Percentiles rank a stretch among this genome's conserved stretches.
Evolutionary conservation across 2,113 vertebrate species (phyloP).

Genomic region (Nycticebus coucang): DNA sequence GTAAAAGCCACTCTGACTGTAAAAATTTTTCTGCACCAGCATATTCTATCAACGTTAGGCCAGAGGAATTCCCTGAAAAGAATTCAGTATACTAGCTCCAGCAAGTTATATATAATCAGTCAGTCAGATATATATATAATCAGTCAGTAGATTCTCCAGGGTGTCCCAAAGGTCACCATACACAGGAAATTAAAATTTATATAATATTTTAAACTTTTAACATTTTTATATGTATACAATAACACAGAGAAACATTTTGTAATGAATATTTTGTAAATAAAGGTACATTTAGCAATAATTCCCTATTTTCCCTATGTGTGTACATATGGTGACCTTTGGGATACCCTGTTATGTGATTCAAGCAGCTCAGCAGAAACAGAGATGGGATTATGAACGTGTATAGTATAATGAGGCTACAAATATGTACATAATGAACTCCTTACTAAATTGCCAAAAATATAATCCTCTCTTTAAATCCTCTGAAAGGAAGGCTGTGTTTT

Average conservation of each 20-base stretch:
- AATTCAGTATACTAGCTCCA: background rate
- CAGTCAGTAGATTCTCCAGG: background rate
- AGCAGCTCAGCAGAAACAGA: slow-evolving; percentile 35
- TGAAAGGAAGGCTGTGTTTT: slow-evolving; percentile 45
- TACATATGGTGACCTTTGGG: too few relatives aligned
- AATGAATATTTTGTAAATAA: too few relatives aligned
- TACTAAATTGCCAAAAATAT: slow-evolving; percentile 25
- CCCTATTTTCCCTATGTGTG: too few relatives aligned
- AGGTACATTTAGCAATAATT: too few relatives aligned
- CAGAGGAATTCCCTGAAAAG: background rate
- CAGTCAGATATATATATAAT: background rate
- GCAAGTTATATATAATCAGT: slow-evolving; percentile 19
- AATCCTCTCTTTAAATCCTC: background rate
- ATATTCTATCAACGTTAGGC: background rate
- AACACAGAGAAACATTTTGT: too few relatives aligned
- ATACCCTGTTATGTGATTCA: background rate
- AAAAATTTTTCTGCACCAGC: background rate
- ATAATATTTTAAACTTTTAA: too few relatives aligned
- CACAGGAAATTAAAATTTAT: too few relatives aligned
- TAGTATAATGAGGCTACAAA: background rate
- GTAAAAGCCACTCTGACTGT: background rate
- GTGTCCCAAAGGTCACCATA: too few relatives aligned
- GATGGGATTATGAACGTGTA: background rate
- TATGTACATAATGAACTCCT: background rate
- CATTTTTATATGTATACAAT: too few relatives aligned